These are phyloP conservation scores for Pycnonotus jocosus DNA, from an alignment of 2,113 vertebrate species.

Conservation along the genomic window DNA sequence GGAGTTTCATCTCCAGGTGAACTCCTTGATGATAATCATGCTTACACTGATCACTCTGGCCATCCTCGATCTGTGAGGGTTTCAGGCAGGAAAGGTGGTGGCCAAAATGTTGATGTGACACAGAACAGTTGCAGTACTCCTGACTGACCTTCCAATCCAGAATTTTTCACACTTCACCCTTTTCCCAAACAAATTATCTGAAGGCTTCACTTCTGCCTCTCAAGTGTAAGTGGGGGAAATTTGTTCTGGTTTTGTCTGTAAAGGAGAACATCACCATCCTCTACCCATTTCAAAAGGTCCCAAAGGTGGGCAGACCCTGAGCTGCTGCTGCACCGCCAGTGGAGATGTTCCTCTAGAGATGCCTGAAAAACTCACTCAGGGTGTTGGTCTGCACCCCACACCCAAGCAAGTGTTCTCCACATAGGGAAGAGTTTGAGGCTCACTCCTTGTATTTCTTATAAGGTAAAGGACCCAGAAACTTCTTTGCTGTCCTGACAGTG, in stretches of 20 bases:
- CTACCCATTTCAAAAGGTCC: neutral
- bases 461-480: no score
- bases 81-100: neutral
- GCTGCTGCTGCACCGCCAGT: neutral
- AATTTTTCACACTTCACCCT: neutral
- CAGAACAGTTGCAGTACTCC: neutral
- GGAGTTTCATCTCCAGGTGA: neutral
- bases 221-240: neutral
- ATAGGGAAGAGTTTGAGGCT: no score
- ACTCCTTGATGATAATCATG: neutral
- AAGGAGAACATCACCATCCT: neutral
- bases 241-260: neutral
- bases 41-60: neutral
- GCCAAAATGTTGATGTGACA: neutral
- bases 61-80: neutral
- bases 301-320: neutral
- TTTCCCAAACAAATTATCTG: neutral
- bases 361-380: neutral
- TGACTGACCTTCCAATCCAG: neutral
- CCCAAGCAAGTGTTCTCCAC: no score
- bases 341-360: neutral
- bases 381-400: no score
- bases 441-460: no score
- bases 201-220: neutral
- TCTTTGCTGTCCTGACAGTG: no score